Evolutionary conservation across 1,140 invertebrate genomes (phyloP).

Genomic region (Eumeta japonica): DNA sequence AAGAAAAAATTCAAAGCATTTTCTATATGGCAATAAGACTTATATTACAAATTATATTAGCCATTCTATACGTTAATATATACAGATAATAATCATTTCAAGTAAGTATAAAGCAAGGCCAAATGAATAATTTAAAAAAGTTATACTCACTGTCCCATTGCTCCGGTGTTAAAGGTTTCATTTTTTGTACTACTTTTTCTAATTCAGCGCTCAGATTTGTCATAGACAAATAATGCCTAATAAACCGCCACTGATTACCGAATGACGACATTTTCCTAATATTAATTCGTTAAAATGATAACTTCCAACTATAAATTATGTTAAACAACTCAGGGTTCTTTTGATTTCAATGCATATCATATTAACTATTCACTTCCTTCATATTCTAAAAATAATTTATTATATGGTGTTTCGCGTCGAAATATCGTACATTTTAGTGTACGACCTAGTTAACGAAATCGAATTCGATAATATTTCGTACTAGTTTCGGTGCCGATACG

Average conservation of each 20-base stretch:
- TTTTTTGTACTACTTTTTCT: constrained; percentile 42
- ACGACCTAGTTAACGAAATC: constrained; percentile 5
- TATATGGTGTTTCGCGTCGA: too few relatives aligned
- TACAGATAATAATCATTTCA: too few relatives aligned
- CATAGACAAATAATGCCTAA: constrained; percentile 43
- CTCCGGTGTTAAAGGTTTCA: constrained; percentile 40
- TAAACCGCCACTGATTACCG: constrained; percentile 41
- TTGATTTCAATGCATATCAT: not conserved
- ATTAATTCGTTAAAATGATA: not conserved
- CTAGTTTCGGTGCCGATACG: not conserved
- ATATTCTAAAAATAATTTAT: too few relatives aligned
- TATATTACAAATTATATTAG: too few relatives aligned
- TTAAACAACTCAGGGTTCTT: not conserved
- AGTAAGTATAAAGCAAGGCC: too few relatives aligned
- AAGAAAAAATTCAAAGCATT: too few relatives aligned
- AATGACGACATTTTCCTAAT: constrained; percentile 38
- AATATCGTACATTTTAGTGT: too few relatives aligned
- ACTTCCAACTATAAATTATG: not conserved
- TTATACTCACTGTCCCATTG: constrained; percentile 47
- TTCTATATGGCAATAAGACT: too few relatives aligned
- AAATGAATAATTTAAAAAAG: too few relatives aligned
- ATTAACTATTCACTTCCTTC: not conserved
- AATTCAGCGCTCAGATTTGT: constrained; percentile 39
- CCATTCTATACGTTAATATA: too few relatives aligned
- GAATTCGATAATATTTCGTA: not conserved